Conservation (phyloP, 2,113 vertebrate genomes). For the Myotis davidii region DNA sequence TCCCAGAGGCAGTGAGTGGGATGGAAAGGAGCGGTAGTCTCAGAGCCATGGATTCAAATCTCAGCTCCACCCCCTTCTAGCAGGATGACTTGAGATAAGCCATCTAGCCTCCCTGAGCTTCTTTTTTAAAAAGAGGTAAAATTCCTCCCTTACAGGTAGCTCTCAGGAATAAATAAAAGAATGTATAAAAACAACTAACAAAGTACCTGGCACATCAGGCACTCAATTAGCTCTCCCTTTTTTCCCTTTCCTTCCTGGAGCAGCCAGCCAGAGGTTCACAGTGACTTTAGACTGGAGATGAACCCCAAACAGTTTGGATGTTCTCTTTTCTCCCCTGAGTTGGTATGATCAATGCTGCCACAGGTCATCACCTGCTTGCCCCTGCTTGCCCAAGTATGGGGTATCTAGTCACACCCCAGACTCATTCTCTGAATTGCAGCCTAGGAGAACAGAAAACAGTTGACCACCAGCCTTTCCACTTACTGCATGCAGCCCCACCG, state of each 20-base stretch:
- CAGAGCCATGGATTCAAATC: background rate
- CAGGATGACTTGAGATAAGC: background rate
- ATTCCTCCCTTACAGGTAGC: background rate
- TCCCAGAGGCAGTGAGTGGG: background rate
- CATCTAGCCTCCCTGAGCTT: background rate
- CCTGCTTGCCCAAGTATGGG: background rate
- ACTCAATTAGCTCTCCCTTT: background rate
- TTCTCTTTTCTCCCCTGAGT: background rate
- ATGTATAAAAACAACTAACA: background rate
- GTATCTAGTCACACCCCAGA: background rate
- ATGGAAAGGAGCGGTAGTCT: background rate
- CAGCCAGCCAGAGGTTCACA: background rate
- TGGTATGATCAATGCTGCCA: background rate
- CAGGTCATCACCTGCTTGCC: background rate
- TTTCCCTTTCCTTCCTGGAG: background rate
- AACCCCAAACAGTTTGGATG: background rate
- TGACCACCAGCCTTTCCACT: background rate
- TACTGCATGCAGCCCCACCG: background rate
- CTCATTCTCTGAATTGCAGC: background rate
- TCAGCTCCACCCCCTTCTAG: background rate
- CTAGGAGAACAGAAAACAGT: background rate
- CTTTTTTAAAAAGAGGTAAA: background rate
- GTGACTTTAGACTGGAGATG: background rate
- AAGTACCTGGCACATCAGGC: background rate
- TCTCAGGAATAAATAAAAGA: slow-evolving; percentile 23